Evolutionary conservation across 1,140 invertebrate genomes (phyloP), one percentile per base, ranked within the genome.

Genomic region (Magallana gigas): DNA sequence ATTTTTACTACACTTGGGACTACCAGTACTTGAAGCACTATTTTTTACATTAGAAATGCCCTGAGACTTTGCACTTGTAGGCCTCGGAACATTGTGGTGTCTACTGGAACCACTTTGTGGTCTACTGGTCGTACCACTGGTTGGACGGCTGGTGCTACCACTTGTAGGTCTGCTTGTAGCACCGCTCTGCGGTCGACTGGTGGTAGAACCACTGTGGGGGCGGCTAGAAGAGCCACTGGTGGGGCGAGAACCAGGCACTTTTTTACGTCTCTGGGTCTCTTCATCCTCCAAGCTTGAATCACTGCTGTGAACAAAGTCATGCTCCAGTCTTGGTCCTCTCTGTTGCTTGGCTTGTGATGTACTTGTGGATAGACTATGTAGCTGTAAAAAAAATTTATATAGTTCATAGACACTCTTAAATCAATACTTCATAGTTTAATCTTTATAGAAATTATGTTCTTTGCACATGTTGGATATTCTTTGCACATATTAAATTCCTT

Each of bases 271-370:
- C 88, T 88, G 64, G 80, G 9, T 83, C 84, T 85, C 90, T 14
- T 90, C 90, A 12, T 91, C 89, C 6, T 92, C 92, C 85, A 90
- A 91, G 71, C 91, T 92, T 12, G 89, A 90, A 57, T 88, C 64
- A 80, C 86, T 89, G 48, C 84, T 84, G 62, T 90, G 88, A 87
- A 91, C 83, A 85, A 93, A 93, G 83, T 93, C 93, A 80, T 92
- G 91, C 56, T 92, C 93, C 11, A 90, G 91, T 57, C 90, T 87
- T 5, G 93, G 90, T 16, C 93, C 93, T 82, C 92, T 89, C 8
- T 89, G 62, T 29, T 89, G 89, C 7, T 87, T 62, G 18, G 88
- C 90, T 81, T 84, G 84, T 1, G 57, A 60, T 11, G 12, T 18
- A 29, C 8, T 29, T 36, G 83, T 48, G 36, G 36, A 48, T 48